These are phyloP conservation scores for Heteractis magnifica DNA, from an alignment of 92 coral and sea anemone species.

Conservation along the genomic window DNA sequence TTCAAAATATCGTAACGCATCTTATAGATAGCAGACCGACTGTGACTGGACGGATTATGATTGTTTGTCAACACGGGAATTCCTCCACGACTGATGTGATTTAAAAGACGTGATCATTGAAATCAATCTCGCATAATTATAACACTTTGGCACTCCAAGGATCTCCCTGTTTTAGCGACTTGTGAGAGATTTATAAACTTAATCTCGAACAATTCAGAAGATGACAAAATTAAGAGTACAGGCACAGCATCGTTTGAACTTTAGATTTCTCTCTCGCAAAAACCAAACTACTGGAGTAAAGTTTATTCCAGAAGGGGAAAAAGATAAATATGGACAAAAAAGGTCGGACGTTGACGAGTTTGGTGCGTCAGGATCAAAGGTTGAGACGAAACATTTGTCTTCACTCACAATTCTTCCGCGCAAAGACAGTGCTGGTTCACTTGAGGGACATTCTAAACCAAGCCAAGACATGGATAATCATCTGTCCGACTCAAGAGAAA, in stretches of 20 bases:
- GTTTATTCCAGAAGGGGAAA: not conserved
- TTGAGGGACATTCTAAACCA: not conserved
- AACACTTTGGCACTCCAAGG: not conserved
- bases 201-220: not conserved
- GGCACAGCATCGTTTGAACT: constrained; percentile 17
- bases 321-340: not conserved
- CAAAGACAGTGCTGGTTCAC: not conserved
- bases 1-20: not conserved
- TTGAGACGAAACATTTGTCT: constrained; percentile 6
- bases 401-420: constrained; percentile 5
- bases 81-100: not conserved
- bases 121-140: not conserved
- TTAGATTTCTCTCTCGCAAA: constrained; percentile 26
- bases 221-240: constrained; percentile 24
- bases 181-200: not conserved
- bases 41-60: not conserved
- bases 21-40: not conserved
- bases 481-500: not conserved
- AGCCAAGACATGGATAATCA: constrained; percentile 10
- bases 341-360: not conserved
- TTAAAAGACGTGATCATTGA: not conserved
- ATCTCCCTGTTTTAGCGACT: not conserved
- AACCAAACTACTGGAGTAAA: not conserved
- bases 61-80: not conserved
- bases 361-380: constrained; percentile 15